Base-by-base conservation (phyloP, 2,888 invertebrate genomes). In the Apocheima hispidaria region DNA sequence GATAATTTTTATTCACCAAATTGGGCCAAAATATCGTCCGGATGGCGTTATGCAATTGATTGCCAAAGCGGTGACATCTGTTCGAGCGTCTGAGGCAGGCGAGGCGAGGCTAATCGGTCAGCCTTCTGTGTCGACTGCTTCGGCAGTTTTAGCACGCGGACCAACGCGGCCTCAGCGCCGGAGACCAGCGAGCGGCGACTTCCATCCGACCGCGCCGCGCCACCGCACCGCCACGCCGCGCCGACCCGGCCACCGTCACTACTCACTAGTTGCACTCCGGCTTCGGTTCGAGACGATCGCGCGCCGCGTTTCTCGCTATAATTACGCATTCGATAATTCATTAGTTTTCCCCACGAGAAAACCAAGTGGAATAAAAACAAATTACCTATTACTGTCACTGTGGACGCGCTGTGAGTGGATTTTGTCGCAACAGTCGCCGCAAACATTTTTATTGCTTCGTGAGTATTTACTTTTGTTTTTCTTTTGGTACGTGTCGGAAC, bases 281-380 rank as follows among this genome's bases (percentile, higher is more conserved):
- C 50, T 9, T 40, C 26, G 52, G 44, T n/a, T 20, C 18, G 59
- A 40, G 26, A 1, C 40, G 60, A 59, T 49, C 64, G 67, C 41
- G 65, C 61, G 48, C 41, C 55, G 58, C 60, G 58, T 58, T 41
- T 49, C 56, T 50, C 49, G 51, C 55, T 64, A 35, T 60, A 57
- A 38, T 43, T 43, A 57, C 66, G 49, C 52, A 76, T 71, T 79
- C 80, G 82, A 78, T 75, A 59, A 80, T 86, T 85, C 86, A 84
- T 86, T 86, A 77, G 87, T 89, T 90, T 89, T 88, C 88, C 79
- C 68, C 55, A 61, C 71, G 84, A 81, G 89, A 90, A 90, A 89
- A 90, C 85, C 80, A 80, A 88, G 90, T 89, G 90, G 84, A 87
- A 87, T 84, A 85, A 77, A 69, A 70, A 69, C 68, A 68, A 65